Evolutionary conservation across 2,113 vertebrate species (phyloP), one percentile per base, ranked within the genome.

Genomic region (Bos javanicus): DNA sequence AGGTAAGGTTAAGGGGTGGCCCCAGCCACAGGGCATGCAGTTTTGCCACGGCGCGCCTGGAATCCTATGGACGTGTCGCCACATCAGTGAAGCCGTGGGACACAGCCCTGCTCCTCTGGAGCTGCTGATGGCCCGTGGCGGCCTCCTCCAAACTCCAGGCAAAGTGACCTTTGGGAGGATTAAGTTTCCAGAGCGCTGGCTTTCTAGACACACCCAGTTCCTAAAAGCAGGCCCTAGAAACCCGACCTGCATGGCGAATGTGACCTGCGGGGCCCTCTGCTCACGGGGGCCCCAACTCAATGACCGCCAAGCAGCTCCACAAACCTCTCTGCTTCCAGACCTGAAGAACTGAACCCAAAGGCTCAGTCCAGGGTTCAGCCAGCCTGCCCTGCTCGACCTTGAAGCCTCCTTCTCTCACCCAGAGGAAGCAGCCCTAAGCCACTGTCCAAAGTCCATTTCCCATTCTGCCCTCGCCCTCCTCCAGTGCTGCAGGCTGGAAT

Each of bases 51-150:
- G 46, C 36, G 54, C 16, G 21, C 57, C 67, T 8, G 62, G 56
- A 48, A 64, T 28, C 13, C 0, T 2, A 23, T 1, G 19, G 85
- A 76, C n/a, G 5, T 1, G 13, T 9, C 7, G 5, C 19, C 67
- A 74, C 21, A 39, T 74, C 19, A 74, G 67, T 23, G 67, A 74
- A 74, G 67, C 71, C 1, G 3, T 14, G 7, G 39, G 57, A 52
- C 43, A 36, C 21, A 28, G 74, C 80, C 3, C 1, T 2, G 30
- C 56, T 16, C 30, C 46, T 15, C 26, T 62, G 50, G 7, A 48
- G 23, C 14, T 14, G 60, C 54, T 0, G 14, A 57, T 1, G 21
- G 46, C 19, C 23, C 14, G 50, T 5, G 3, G 50, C 36, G 10
- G 17, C 3, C 30, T 15, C 43, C 59, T 50, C 26, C 33, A 33